phyloP scores from a whole-genome alignment of 2,888 invertebrate genomes.

The Anthrax anthrax region DNA sequence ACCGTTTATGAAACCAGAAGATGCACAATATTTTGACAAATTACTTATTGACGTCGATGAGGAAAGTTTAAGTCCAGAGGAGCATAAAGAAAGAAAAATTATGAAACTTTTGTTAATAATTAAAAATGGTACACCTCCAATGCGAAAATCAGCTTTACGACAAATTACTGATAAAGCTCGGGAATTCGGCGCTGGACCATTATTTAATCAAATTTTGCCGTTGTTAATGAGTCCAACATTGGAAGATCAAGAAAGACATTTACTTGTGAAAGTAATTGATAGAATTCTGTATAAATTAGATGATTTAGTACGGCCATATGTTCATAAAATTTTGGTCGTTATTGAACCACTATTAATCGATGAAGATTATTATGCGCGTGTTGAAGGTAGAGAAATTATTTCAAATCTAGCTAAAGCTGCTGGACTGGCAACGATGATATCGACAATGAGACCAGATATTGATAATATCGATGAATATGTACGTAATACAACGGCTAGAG shows the following conservation, averaged over 20 bases:
- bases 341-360: slow-evolving; percentile 97
- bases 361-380: slow-evolving; percentile 99
- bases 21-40: slow-evolving; percentile 99
- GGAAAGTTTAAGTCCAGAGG: slow-evolving; percentile 85
- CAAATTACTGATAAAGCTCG: slow-evolving; percentile 98
- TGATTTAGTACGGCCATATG: slow-evolving; percentile 96
- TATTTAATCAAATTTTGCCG: slow-evolving; percentile 98
- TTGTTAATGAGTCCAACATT: slow-evolving; percentile 99
- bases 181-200: slow-evolving; percentile 94
- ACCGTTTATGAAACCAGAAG: slow-evolving; percentile 98
- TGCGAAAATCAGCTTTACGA: slow-evolving; percentile 93
- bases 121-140: slow-evolving; percentile 98
- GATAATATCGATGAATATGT: slow-evolving; percentile 99
- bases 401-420: slow-evolving; percentile 99
- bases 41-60: slow-evolving; percentile 96
- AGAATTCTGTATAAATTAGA: slow-evolving; percentile 96
- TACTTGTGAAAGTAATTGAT: slow-evolving; percentile 97
- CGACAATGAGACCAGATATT: slow-evolving; percentile 99
- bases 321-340: slow-evolving; percentile 98
- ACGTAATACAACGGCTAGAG: slow-evolving; percentile 96
- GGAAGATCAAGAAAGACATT: slow-evolving; percentile 97
- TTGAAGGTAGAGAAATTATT: slow-evolving; percentile 98
- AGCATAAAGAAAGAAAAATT: slow-evolving; percentile 95
- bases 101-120: slow-evolving; percentile 97
- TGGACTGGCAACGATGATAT: slow-evolving; percentile 98